Conservation (phyloP, 2,888 invertebrate species). For the Polyploca ridens region DNA sequence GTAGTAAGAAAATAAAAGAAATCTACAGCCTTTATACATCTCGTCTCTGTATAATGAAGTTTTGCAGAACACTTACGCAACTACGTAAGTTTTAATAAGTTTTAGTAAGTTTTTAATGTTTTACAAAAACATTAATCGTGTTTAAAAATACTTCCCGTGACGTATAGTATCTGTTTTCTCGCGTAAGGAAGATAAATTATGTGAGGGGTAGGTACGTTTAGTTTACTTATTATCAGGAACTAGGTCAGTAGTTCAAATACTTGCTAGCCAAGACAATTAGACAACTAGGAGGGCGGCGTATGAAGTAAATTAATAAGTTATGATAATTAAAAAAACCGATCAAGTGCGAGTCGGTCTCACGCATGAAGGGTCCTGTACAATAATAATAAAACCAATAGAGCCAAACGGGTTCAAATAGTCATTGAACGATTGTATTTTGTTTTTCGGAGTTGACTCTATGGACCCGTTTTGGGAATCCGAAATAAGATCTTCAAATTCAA, state of each 20-base stretch:
- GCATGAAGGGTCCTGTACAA: too few relatives aligned
- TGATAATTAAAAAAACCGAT: too few relatives aligned
- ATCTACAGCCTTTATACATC: background rate
- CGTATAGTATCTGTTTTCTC: background rate
- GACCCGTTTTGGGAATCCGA: too few relatives aligned
- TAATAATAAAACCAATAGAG: too few relatives aligned
- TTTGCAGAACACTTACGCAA: background rate
- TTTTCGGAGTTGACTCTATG: too few relatives aligned
- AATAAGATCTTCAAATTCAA: too few relatives aligned
- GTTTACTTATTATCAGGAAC: background rate
- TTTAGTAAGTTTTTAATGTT: background rate
- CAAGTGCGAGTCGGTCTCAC: too few relatives aligned
- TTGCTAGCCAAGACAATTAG: background rate
- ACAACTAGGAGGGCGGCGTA: too few relatives aligned
- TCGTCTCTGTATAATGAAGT: background rate
- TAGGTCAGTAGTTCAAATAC: constrained; percentile 3
- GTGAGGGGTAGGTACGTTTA: background rate
- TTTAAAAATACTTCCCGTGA: background rate
- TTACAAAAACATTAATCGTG: background rate
- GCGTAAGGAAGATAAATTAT: constrained; percentile 8
- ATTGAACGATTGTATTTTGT: too few relatives aligned
- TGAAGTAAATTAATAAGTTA: too few relatives aligned
- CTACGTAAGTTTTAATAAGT: background rate
- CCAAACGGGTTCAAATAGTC: too few relatives aligned
- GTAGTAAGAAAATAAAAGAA: too few relatives aligned